These are phyloP conservation scores for Osmerus eperlanus DNA, from an alignment of 2,113 vertebrate species.

Conservation along the genomic window DNA sequence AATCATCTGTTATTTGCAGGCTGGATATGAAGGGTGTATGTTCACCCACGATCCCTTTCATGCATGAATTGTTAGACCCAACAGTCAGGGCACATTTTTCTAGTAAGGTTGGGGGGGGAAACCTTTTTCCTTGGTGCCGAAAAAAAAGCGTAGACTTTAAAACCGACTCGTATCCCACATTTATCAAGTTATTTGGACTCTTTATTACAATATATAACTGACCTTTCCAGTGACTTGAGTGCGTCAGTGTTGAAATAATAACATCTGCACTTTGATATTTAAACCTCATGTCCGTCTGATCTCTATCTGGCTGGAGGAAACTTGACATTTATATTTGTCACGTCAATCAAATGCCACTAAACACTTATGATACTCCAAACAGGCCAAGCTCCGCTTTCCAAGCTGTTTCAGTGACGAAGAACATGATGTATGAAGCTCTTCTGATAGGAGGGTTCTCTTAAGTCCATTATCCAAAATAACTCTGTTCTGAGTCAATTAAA, in stretches of 20 bases:
- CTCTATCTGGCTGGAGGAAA: not conserved
- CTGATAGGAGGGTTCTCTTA: no score
- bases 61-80: no score
- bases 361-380: not conserved
- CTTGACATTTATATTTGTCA: not conserved
- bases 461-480: no score
- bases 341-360: not conserved
- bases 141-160: no score
- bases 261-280: not conserved
- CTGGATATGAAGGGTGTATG: no score
- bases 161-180: no score
- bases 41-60: no score
- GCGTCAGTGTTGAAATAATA: not conserved
- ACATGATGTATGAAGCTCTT: no score
- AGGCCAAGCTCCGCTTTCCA: not conserved
- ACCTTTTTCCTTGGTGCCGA: no score
- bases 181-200: not conserved
- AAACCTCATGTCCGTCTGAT: not conserved
- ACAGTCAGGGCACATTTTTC: no score
- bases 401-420: not conserved
- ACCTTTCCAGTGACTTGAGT: not conserved
- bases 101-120: not conserved
- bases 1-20: not conserved
- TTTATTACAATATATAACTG: not conserved
- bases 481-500: not conserved